Conservation (phyloP, 1,140 invertebrate species). For the Choristoneura fumiferana region DNA sequence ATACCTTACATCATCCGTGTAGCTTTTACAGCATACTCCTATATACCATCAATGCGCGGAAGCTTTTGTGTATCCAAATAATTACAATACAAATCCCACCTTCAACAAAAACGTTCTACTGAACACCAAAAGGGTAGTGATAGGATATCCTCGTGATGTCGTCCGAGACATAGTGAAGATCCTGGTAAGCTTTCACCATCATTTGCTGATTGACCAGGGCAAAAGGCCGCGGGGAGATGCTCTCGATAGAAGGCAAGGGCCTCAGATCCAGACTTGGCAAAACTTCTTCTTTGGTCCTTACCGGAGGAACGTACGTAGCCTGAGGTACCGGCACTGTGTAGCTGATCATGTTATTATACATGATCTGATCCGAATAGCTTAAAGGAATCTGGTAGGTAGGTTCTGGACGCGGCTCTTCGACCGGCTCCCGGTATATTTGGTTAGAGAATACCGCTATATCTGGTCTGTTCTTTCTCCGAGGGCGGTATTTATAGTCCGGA, state of each 20-base stretch:
- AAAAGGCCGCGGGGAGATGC: conserved; percentile 67
- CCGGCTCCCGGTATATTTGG: conserved; percentile 51
- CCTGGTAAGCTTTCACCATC: conserved; percentile 76
- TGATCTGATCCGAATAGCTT: conserved; percentile 56
- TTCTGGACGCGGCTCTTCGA: conserved; percentile 52
- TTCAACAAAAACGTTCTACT: conserved; percentile 37
- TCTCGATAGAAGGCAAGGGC: conserved; percentile 68
- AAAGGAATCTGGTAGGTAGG: conserved; percentile 52
- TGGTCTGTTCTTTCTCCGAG: conserved; percentile 83
- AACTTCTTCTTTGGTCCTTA: conserved; percentile 56
- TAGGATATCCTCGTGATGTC: conserved; percentile 68
- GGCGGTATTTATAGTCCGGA: conserved; percentile 86
- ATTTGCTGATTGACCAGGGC: conserved; percentile 74
- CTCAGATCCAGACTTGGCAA: conserved; percentile 55
- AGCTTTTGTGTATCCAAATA: no score
- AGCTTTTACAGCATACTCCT: no score
- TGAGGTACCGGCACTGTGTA: conserved; percentile 65
- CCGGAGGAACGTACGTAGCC: conserved; percentile 50
- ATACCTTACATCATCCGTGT: no score
- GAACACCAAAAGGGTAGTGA: conserved; percentile 67
- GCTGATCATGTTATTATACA: conserved; percentile 69
- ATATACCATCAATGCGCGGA: no score
- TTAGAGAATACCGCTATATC: conserved; percentile 46
- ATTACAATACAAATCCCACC: neutral
- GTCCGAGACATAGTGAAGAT: conserved; percentile 65